Evolutionary conservation across 1,140 invertebrate species (phyloP), one percentile per base, ranked within the genome.

Genomic region (Rhagoletis zephyria): DNA sequence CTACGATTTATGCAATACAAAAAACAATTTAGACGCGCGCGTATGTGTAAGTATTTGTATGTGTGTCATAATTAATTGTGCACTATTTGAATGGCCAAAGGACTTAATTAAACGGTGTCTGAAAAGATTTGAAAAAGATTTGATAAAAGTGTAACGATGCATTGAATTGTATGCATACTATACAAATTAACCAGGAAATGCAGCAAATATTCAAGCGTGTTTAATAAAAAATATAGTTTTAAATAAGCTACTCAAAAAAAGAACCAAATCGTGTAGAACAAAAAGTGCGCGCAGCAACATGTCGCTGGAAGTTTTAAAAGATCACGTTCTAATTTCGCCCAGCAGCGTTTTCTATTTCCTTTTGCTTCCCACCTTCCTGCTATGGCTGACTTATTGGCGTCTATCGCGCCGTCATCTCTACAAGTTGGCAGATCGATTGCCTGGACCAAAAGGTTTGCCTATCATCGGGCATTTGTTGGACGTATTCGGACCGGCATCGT

Each of bases 351-450:
- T 96, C 90, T 95, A 96, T 87, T 94, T 95, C 65, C 94, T 97
- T 14, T 92, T 97, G 19, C 90, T 96, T 12, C 96, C 96, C 12
- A 95, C 95, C 0, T 6, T 96, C 9, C 90, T 95, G 0, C 93
- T 97, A 10, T 96, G 94, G 93, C 96, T 95, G 91, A 93, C 95
- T 42, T 97, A 97, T 92, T 97, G 96, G 95, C 94, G 95, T 61
- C 93, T 96, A 87, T 96, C 95, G 0, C 94, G 96, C 40, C 93
- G 94, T 40, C 95, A 95, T 89, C 92, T 97, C 91, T 93, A 96
- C 85, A 95, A 96, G 91, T 92, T 97, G 61, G 96, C 95, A 0
- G 95, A 95, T 3, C 95, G 95, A 90, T 89, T 97, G 42, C 95
- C 95, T 4, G 96, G 96, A 89, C 96, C 96, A 0, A 89, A 92